Evolutionary conservation across 2,797 vertebrate genomes (phyloP).

Genomic region (Salmo trutta): DNA sequence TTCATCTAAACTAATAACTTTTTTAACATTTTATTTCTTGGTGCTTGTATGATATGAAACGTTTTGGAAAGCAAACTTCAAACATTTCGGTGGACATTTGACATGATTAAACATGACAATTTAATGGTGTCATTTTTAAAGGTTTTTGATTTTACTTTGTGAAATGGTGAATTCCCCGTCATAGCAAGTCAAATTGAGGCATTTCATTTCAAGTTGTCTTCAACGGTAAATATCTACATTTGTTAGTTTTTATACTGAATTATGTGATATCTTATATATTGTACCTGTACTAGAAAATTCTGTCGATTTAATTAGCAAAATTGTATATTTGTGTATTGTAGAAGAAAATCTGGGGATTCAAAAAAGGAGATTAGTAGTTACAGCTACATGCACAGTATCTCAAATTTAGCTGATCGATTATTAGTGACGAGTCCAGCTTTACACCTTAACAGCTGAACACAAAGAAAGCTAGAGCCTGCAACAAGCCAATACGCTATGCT

Average conservation of each 20-base stretch:
- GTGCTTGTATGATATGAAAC: background rate
- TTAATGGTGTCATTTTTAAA: conserved; percentile 51
- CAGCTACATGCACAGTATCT: conserved; percentile 56
- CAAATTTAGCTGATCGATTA: conserved; percentile 36
- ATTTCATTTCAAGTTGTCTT: conserved; percentile 21
- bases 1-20: conserved; percentile 27
- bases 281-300: conserved; percentile 60
- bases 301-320: conserved; percentile 51
- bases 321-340: conserved; percentile 58
- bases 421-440: conserved; percentile 35
- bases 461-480: conserved; percentile 57
- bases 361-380: conserved; percentile 43
- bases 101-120: conserved; percentile 20
- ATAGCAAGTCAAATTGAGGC: conserved; percentile 13
- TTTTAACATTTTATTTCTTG: conserved; percentile 30
- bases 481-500: conserved; percentile 44
- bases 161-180: background rate
- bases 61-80: background rate
- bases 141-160: conserved; percentile 31
- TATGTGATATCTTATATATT: conserved; percentile 53
- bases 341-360: conserved; percentile 38
- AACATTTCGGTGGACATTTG: conserved; percentile 1
- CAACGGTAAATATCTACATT: conserved; percentile 38
- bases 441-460: conserved; percentile 60
- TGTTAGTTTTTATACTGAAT: conserved; percentile 35